Evolutionary conservation across 1,140 invertebrate species (phyloP), one percentile per base, ranked within the genome.

Genomic region (Anoplophora glabripennis): DNA sequence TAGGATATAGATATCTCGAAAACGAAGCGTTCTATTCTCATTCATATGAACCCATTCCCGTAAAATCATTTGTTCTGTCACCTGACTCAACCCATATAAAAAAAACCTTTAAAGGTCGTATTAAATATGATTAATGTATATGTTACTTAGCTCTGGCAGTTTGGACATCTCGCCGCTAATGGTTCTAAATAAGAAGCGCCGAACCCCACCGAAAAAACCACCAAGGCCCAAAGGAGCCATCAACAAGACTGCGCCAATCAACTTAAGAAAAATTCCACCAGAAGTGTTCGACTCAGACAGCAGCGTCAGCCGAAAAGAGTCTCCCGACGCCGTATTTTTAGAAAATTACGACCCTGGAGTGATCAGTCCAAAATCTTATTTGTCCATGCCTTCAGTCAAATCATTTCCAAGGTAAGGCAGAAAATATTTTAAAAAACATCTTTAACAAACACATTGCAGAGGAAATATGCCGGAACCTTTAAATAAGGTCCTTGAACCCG

Each of bases 331-430:
- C 9, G 58, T 69, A 11, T 63, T 65, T 42, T 41, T 41, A 11
- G 63, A 57, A 36, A 68, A 71, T 38, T 73, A 76, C 48, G 74
- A 75, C 4, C 75, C 75, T 0, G 79, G 73, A 4, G 76, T 80
- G 0, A 70, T 76, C 7, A 83, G 81, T 46, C 86, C 88, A 0
- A 86, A 86, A 61, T 89, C 86, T 0, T 89, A 86, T 63, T 79
- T 92, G 1, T 90, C 89, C 0, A 91, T 92, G 89, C 87, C 88
- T 10, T 90, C 88, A 7, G 86, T 90, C 10, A 87, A 86, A 60
- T 83, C 86, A 11, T 92, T 92, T 71, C 89, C 89, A 17, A 81
- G 80, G 77, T 79, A 68, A 61, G 58, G 8, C 7, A 37, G 18
- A 40, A n/a, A 7, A 40, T 40, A n/a, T n/a, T n/a, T n/a, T 9